Conservation (phyloP, 2,888 invertebrate genomes). For the Salticus scenicus region DNA sequence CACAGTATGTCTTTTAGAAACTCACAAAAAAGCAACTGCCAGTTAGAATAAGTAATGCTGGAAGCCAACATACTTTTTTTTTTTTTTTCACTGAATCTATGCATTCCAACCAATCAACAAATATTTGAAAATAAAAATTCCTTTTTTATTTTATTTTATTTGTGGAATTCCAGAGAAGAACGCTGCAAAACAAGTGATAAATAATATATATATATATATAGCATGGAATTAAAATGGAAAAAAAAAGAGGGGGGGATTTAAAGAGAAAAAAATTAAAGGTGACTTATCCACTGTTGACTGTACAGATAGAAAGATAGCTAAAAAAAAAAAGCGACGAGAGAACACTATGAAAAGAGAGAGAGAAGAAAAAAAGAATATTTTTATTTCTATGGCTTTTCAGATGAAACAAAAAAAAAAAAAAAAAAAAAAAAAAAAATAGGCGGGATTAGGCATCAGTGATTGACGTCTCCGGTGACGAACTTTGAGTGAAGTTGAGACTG, state of each 20-base stretch:
- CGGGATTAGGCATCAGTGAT: conserved; percentile 35
- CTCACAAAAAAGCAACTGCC: background rate
- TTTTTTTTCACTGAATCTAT: too few relatives aligned
- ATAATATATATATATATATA: background rate
- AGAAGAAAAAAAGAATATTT: background rate
- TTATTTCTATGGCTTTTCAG: background rate
- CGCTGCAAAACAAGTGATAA: background rate
- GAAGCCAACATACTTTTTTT: too few relatives aligned
- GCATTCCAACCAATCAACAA: background rate
- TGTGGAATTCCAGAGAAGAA: background rate
- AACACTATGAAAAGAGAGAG: background rate
- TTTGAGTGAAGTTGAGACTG: conserved; percentile 56
- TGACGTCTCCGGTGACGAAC: conserved; percentile 50
- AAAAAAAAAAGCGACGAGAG: background rate
- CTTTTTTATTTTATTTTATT: too few relatives aligned
- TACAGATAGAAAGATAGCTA: background rate
- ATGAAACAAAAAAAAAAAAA: background rate
- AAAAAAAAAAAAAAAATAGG: conserved; percentile 21
- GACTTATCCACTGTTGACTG: conserved; percentile 37
- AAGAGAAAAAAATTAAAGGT: conserved; percentile 32
- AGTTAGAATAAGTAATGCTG: too few relatives aligned
- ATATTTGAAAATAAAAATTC: background rate
- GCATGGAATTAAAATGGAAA: background rate
- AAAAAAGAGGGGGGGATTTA: conserved; percentile 11
- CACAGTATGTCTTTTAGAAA: background rate